Conservation (phyloP, 1,140 invertebrate genomes). For the silkworm (Bombyx mori) region DNA sequence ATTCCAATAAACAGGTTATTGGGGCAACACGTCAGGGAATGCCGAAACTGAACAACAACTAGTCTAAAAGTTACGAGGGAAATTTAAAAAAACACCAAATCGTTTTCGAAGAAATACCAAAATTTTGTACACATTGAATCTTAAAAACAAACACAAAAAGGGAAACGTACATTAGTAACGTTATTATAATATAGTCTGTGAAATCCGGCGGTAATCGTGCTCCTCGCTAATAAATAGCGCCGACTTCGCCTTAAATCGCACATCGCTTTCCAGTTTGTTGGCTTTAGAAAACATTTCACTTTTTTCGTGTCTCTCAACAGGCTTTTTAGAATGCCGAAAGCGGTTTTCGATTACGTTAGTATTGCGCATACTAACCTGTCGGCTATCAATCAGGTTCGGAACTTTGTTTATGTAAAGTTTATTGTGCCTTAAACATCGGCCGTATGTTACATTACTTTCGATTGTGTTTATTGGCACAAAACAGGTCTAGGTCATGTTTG, state of each 20-base stretch:
- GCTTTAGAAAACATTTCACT: constrained; percentile 35
- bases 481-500: no score
- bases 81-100: no score
- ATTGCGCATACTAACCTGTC: constrained; percentile 26
- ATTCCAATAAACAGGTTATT: no score
- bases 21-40: no score
- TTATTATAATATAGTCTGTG: constrained; percentile 7
- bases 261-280: constrained; percentile 30
- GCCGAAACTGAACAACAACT: no score
- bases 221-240: constrained; percentile 20
- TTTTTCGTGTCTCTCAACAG: constrained; percentile 24
- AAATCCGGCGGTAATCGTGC: constrained; percentile 23
- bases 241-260: constrained; percentile 18
- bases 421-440: background rate
- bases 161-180: no score
- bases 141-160: no score
- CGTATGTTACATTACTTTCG: background rate
- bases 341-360: constrained; percentile 21
- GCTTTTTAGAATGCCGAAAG: constrained; percentile 17
- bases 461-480: background rate
- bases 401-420: constrained; percentile 10
- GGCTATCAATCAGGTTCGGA: constrained; percentile 13
- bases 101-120: no score
- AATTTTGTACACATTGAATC: no score
- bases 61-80: no score